These are phyloP conservation scores for Calliopum simillimum DNA, from an alignment of 2,888 invertebrate species.

Conservation along the genomic window DNA sequence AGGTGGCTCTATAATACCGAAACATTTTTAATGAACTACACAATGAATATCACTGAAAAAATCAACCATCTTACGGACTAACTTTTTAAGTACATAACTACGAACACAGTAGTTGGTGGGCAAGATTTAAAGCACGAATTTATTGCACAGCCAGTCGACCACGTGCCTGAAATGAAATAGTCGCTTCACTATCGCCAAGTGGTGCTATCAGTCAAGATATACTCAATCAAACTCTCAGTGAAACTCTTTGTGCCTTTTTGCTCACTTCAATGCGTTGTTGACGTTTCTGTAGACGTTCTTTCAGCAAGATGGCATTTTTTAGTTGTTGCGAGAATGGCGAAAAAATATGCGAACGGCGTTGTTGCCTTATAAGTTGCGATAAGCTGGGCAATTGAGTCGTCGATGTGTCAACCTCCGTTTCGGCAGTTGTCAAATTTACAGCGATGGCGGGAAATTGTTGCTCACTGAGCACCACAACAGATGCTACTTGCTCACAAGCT, in stretches of 20 bases:
- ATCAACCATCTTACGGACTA: too few species aligned
- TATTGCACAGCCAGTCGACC: conserved; percentile 9
- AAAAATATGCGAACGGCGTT: conserved; percentile 32
- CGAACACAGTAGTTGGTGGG: too few species aligned
- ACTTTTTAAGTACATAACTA: too few species aligned
- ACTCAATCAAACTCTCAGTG: conserved; percentile 42
- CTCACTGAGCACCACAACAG: too few species aligned
- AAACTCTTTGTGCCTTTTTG: conserved; percentile 43
- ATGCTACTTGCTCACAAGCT: background rate
- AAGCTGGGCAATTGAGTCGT: conserved; percentile 44
- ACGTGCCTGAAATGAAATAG: too few species aligned
- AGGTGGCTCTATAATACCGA: too few species aligned
- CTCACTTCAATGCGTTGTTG: conserved; percentile 46
- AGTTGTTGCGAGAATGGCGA: conserved; percentile 45
- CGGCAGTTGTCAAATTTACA: background rate
- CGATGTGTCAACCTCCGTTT: conserved; percentile 30
- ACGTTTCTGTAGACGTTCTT: conserved; percentile 47
- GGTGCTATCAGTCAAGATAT: too few species aligned
- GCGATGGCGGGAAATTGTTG: too few species aligned
- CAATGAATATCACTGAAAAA: too few species aligned
- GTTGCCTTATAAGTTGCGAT: conserved; percentile 43
- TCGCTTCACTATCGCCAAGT: background rate
- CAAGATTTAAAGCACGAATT: background rate
- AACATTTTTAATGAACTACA: too few species aligned
- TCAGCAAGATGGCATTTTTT: conserved; percentile 41